Conservation (phyloP, 1,140 invertebrate species). For the Trichonephila inaurata region DNA sequence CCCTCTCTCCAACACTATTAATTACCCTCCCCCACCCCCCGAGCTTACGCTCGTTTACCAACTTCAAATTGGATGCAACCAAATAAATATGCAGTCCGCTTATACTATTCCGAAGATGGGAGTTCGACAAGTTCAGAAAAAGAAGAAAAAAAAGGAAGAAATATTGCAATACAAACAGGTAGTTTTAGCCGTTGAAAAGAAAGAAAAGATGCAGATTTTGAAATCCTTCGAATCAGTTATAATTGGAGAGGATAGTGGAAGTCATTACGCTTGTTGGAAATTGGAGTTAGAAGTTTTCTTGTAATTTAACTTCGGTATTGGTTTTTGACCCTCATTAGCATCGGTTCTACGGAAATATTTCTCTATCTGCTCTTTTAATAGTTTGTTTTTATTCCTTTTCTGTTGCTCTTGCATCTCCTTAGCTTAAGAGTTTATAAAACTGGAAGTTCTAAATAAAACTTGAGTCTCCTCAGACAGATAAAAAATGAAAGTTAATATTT, state of each 20-base stretch:
- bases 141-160: background rate
- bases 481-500: too few species aligned
- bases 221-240: background rate
- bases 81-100: constrained; percentile 33
- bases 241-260: background rate
- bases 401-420: background rate
- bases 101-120: background rate
- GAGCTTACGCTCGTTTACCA: background rate
- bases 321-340: background rate
- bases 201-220: background rate
- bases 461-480: too few species aligned
- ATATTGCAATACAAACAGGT: constrained; percentile 1
- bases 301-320: background rate
- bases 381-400: background rate
- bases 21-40: background rate
- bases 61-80: constrained; percentile 49
- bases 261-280: background rate
- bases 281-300: background rate
- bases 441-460: too few species aligned
- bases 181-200: background rate
- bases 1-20: constrained; percentile 6
- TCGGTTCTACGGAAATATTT: background rate
- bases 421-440: too few species aligned
- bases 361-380: background rate
- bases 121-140: background rate